These are phyloP conservation scores for Galagoides demidoff DNA, from an alignment of 2,797 vertebrate species.

Conservation along the genomic window DNA sequence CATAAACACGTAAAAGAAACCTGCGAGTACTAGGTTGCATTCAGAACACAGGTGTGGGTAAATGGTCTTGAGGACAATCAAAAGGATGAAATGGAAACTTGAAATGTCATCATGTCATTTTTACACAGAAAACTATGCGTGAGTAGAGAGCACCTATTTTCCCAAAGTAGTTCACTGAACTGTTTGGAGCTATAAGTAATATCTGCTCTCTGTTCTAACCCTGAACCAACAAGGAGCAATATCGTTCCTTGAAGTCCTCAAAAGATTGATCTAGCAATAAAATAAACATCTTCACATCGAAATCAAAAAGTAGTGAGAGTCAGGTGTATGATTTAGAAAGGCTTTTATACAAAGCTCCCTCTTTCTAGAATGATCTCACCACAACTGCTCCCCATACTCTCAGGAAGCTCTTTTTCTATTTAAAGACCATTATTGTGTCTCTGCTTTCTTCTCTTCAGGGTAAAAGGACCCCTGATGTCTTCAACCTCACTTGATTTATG, in stretches of 20 bases:
- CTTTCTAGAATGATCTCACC: slow-evolving; percentile 14
- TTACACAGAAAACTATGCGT: background rate
- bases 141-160: background rate
- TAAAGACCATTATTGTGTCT: background rate
- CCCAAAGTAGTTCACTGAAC: background rate
- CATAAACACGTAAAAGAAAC: background rate
- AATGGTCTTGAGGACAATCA: background rate
- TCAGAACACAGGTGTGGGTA: background rate
- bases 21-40: background rate
- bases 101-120: background rate
- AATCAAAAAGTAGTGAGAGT: slow-evolving; percentile 25
- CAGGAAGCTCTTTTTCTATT: slow-evolving; percentile 26
- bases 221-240: background rate
- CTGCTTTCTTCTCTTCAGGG: slow-evolving; percentile 14
- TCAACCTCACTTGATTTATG: background rate
- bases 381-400: background rate
- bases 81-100: background rate
- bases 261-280: background rate
- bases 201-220: background rate
- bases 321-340: background rate
- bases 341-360: background rate
- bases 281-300: slow-evolving; percentile 36
- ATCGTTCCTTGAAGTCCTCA: background rate
- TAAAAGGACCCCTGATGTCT: background rate
- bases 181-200: background rate